Evolutionary conservation across 2,888 invertebrate genomes (phyloP).

Genomic region (Watsonalla cultraria): DNA sequence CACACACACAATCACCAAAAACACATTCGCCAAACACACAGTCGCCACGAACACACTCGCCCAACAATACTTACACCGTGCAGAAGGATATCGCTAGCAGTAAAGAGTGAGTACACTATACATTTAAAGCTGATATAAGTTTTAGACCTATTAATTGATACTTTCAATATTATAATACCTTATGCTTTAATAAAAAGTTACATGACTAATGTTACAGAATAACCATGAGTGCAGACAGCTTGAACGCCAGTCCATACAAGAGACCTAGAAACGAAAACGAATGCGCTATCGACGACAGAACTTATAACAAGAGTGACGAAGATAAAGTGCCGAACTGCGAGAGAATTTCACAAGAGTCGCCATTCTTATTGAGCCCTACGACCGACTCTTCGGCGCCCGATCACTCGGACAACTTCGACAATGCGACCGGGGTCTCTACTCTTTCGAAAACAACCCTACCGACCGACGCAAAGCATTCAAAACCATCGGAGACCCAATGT

Average conservation of each 20-base stretch:
- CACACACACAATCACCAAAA: neutral
- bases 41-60: conserved; percentile 11
- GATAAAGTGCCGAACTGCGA: conserved; percentile 57
- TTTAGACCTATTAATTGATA: neutral
- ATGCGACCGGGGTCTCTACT: conserved; percentile 63
- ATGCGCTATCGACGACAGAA: conserved; percentile 55
- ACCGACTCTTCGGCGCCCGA: conserved; percentile 59
- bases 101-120: conserved; percentile 49
- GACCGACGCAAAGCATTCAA: conserved; percentile 70
- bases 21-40: too few relatives aligned
- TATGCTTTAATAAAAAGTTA: conserved; percentile 4
- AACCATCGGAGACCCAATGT: conserved; percentile 65
- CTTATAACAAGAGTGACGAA: conserved; percentile 54
- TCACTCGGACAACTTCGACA: conserved; percentile 47
- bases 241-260: conserved; percentile 60
- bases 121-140: neutral
- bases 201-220: conserved; percentile 38
- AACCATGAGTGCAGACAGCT: conserved; percentile 72
- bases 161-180: neutral
- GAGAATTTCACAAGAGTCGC: conserved; percentile 65
- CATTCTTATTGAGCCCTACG: conserved; percentile 63
- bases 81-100: conserved; percentile 48
- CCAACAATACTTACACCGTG: conserved; percentile 50
- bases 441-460: conserved; percentile 70
- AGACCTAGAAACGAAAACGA: conserved; percentile 28